A percentile compares a stretch with the other conserved stretches of the same genome.
Evolutionary conservation across 2,797 vertebrate genomes (phyloP).

Genomic region (Hemibagrus guttatus): DNA sequence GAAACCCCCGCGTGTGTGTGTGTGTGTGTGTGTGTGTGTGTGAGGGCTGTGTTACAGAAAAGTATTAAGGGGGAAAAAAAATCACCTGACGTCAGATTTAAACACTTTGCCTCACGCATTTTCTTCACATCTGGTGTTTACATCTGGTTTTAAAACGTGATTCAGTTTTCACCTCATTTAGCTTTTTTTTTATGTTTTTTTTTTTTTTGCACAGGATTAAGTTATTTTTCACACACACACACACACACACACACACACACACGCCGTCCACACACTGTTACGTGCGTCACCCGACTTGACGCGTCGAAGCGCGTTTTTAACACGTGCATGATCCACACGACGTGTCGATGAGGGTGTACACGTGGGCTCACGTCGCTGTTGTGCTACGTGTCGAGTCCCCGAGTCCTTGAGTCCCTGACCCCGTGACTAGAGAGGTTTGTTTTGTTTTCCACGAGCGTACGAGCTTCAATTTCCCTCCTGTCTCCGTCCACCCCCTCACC

Average conservation of each 20-base stretch:
- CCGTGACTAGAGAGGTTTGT: slow-evolving; percentile 33
- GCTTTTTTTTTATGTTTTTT: not conserved
- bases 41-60: not conserved
- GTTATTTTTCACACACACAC: too few relatives aligned
- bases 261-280: too few relatives aligned
- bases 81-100: not conserved
- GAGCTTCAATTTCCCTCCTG: slow-evolving; percentile 61
- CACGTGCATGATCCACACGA: not conserved
- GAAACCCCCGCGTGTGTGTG: not conserved
- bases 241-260: too few relatives aligned
- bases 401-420: not conserved
- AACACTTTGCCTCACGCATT: not conserved
- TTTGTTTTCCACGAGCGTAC: slow-evolving; percentile 51
- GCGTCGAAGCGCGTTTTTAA: not conserved
- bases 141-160: not conserved
- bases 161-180: not conserved
- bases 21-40: not conserved
- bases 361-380: not conserved
- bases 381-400: not conserved
- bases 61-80: not conserved
- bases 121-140: not conserved
- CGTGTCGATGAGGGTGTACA: not conserved
- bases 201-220: not conserved
- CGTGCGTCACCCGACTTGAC: too few relatives aligned
- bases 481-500: not conserved